phyloP scores from a whole-genome alignment of 2,797 vertebrate species.

The Spheniscus humboldti region DNA sequence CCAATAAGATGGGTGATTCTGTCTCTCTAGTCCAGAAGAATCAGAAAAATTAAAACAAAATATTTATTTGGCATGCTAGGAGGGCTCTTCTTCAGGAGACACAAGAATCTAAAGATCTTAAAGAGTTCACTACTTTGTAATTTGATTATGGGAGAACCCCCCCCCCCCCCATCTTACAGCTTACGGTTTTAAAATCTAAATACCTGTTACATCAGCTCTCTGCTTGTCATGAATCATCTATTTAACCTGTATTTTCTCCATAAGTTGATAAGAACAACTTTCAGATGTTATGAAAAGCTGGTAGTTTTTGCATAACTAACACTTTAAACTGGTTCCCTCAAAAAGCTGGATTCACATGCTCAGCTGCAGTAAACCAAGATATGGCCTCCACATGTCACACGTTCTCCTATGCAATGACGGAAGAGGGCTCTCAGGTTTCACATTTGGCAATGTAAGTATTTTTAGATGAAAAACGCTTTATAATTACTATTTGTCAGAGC shows the following conservation, averaged over 20 bases:
- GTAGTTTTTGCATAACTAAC: neutral
- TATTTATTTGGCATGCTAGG: neutral
- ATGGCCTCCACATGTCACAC: neutral
- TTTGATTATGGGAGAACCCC: neutral
- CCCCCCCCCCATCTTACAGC: too few relatives aligned
- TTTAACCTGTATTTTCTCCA: neutral
- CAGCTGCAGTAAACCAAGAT: neutral
- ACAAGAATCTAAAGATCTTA: neutral
- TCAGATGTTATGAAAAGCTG: neutral
- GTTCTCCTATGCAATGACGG: neutral
- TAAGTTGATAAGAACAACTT: neutral
- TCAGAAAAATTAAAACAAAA: neutral
- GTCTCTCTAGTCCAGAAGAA: neutral
- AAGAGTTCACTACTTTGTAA: neutral
- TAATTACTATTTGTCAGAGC: neutral
- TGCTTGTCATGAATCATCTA: neutral
- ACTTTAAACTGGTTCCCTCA: neutral
- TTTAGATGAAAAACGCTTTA: neutral
- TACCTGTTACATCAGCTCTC: neutral
- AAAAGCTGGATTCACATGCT: neutral
- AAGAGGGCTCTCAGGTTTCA: neutral
- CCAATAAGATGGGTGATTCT: neutral
- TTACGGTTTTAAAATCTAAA: neutral
- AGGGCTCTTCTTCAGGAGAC: neutral
- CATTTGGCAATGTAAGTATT: neutral